Evolutionary conservation across 2,113 vertebrate species (phyloP).

Genomic region (Leptosomus discolor): DNA sequence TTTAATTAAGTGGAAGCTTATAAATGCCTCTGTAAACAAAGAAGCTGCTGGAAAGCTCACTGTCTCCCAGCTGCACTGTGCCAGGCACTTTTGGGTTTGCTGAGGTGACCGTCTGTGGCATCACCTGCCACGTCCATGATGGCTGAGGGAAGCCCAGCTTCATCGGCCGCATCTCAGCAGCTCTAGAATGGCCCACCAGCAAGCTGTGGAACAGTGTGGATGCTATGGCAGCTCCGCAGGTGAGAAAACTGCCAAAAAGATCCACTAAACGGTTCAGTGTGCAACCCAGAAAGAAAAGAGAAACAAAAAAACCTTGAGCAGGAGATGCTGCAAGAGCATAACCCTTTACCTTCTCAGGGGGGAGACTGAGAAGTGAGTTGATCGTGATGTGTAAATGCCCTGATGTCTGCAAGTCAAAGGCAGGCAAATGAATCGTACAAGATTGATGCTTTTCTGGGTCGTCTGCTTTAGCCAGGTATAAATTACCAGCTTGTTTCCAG

Average conservation of each 20-base stretch:
- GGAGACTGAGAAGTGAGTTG: background rate
- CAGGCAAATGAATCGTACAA: background rate
- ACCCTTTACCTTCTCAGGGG: background rate
- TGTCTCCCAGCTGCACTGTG: fast-evolving
- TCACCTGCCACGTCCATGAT: fast-evolving
- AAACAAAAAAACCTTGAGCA: background rate
- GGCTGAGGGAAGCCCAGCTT: background rate
- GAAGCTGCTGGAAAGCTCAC: background rate
- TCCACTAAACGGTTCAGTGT: background rate
- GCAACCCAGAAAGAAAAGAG: background rate
- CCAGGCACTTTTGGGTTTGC: background rate
- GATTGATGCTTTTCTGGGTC: background rate
- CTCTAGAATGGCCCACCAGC: no score
- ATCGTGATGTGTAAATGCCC: background rate
- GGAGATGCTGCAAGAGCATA: background rate
- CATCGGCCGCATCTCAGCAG: fast-evolving
- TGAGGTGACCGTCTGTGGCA: background rate
- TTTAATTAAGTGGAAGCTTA: background rate
- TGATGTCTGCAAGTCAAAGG: background rate
- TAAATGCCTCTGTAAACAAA: background rate
- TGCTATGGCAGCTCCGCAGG: background rate
- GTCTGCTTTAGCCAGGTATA: background rate
- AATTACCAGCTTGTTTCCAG: background rate
- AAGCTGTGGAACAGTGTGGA: background rate
- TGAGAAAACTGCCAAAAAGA: background rate